A percentile compares a stretch with the other conserved stretches of the same genome.
These are phyloP conservation scores for Frankliniella fusca DNA, from an alignment of 2,888 invertebrate genomes.

Conservation along the genomic window DNA sequence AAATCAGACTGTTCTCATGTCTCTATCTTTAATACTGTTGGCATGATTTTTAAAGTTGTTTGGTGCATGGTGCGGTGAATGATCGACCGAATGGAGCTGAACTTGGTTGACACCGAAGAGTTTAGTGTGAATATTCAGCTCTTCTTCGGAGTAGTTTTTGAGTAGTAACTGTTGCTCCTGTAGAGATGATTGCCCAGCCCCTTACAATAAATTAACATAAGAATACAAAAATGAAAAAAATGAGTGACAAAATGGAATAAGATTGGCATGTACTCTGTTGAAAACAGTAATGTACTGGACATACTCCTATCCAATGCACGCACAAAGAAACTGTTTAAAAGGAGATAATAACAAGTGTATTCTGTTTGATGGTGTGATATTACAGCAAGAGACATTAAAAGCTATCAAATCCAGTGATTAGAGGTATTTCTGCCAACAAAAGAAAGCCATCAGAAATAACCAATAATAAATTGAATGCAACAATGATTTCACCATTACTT, in stretches of 20 bases:
- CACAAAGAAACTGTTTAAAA: neutral
- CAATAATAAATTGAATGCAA: too few species aligned
- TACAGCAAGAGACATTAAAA: too few species aligned
- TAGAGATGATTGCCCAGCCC: neutral
- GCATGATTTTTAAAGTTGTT: neutral
- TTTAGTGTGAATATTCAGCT: neutral
- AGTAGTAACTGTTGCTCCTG: slow-evolving; percentile 13
- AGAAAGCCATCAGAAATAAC: too few species aligned
- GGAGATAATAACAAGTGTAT: neutral
- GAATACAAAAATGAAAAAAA: neutral
- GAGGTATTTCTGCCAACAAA: too few species aligned
- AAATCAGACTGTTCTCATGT: neutral
- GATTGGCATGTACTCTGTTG: neutral
- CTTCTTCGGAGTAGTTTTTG: neutral
- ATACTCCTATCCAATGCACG: neutral
- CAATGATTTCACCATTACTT: too few species aligned
- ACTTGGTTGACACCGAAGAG: neutral
- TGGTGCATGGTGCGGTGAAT: neutral
- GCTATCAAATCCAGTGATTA: too few species aligned
- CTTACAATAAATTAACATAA: neutral
- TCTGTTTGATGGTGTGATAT: neutral
- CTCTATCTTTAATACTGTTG: neutral
- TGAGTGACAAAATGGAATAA: neutral
- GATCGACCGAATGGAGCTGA: neutral
- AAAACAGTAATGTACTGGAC: neutral